Evolutionary conservation across 2,888 invertebrate genomes (phyloP), one percentile per base, ranked within the genome.

Genomic region (Hedya salicella): DNA sequence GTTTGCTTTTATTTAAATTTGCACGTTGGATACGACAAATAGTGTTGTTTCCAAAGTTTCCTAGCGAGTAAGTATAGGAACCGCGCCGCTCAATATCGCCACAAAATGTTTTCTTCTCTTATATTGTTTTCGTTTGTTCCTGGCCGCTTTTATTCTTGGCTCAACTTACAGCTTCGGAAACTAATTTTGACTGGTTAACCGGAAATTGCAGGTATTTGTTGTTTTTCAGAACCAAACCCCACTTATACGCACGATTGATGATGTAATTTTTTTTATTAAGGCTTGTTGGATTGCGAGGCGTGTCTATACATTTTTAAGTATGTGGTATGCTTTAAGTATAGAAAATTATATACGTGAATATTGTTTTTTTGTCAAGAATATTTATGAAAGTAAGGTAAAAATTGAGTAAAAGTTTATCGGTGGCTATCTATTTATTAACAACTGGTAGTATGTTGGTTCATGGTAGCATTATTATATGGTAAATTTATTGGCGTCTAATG

Each of bases 111-210:
- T 75, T 71, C 73, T 59, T 59, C 60, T 72, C 56, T 67, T 73
- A 75, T 77, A 76, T 80, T 78, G 78, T 80, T 80, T 78, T 73
- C 75, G 73, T 76, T 79, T 76, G 77, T 78, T 75, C 75, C 77
- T 70, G 71, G 71, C 73, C 61, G 70, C 73, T n/a, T n/a, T n/a
- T 67, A 64, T 73, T 76, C 71, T 73, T 72, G 71, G 74, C 69
- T 72, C 46, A 62, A 68, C 66, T 57, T 68, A 53, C 73, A 73
- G 75, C 71, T 77, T 79, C 68, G 68, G 59, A 75, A 81, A 79
- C 76, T 78, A 79, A 81, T 81, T 81, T 81, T 75, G 75, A 78
- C 78, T 73, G 77, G 73, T 71, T 69, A 75, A 70, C 69, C 68
- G 64, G 70, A 71, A 72, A 76, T 78, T 73, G 60, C 60, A 60